Evolutionary conservation across 2,113 vertebrate genomes (phyloP), one percentile per base, ranked within the genome.

Genomic region (Ictalurus furcatus): DNA sequence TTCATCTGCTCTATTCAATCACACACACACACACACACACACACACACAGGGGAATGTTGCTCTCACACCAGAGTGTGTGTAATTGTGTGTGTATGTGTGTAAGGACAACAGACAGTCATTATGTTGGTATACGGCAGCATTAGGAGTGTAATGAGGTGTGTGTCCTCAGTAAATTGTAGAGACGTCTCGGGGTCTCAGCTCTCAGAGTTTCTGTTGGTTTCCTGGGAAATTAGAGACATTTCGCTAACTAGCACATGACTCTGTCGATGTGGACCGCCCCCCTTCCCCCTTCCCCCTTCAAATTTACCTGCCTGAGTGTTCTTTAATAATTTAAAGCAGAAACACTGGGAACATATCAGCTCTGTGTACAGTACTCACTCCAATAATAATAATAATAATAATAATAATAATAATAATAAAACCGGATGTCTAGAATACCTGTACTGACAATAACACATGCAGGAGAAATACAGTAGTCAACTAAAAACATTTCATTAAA

Each of bases 1-100:
- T 73, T 44, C 73, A 76, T 76, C 73, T 44, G 19, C 19, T 40
- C 6, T 37, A 40, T 23, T 21, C 78, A 28, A 28, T 52, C 78
- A 80, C 48, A 79, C 40, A 79, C 74, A 79, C 74, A 79, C 74
- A 78, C 74, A 79, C 48, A 80, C 76, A 44, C 76, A 79, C 74
- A 79, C 76, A 80, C 59, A 63, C 61, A 63, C 21, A 61, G 21
- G 7, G 61, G 23, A 63, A 23, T 28, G 61, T 63, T 63, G 61
- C 23, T 63, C 61, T 63, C 6, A 25, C 61, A 63, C 23, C 23
- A 7, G 61, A 23, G 25, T 67, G 63, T 67, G 63, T 30, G 67
- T 48, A 48, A 48, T 48, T 6, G 48, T 71, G 13, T 69, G 13
- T 71, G 65, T 69, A 14, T 71, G 67, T 71, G 67, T 71, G n/a